phyloP scores from a whole-genome alignment of 2,113 vertebrate species.

The Carettochelys insculpta region DNA sequence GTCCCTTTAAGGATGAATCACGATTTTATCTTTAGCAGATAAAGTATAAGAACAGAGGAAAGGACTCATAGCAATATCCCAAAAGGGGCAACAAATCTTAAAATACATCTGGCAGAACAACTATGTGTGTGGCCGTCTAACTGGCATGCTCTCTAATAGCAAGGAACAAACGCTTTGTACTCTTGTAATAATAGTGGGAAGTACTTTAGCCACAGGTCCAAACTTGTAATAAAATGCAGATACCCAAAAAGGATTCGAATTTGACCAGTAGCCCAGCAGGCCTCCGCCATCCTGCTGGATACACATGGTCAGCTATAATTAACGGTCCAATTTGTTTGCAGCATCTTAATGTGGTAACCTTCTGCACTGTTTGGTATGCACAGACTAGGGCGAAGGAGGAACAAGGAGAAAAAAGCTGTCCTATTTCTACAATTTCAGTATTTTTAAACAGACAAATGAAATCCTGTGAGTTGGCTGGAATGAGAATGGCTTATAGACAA shows the following conservation, averaged over 20 bases:
- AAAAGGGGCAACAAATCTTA: neutral
- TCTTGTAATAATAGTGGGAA: neutral
- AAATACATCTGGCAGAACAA: neutral
- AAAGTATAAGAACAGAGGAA: neutral
- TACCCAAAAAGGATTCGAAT: neutral
- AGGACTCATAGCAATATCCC: neutral
- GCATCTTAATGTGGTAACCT: neutral
- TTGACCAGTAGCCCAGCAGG: neutral
- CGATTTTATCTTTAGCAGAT: fast-evolving
- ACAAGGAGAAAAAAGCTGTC: neutral
- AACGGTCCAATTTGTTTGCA: neutral
- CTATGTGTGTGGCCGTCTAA: neutral
- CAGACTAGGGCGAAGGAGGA: neutral
- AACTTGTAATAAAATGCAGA: neutral
- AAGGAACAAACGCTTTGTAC: neutral
- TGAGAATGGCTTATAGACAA: neutral
- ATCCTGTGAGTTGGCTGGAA: neutral
- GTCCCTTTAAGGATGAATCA: neutral
- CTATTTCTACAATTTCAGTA: neutral
- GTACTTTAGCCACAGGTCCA: neutral
- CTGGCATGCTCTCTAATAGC: neutral
- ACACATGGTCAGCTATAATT: neutral
- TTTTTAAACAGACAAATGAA: neutral
- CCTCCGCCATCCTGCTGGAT: neutral
- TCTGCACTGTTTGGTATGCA: neutral